These are phyloP conservation scores for Heptranchias perlo DNA, from an alignment of 2,113 vertebrate genomes.

Conservation along the genomic window DNA sequence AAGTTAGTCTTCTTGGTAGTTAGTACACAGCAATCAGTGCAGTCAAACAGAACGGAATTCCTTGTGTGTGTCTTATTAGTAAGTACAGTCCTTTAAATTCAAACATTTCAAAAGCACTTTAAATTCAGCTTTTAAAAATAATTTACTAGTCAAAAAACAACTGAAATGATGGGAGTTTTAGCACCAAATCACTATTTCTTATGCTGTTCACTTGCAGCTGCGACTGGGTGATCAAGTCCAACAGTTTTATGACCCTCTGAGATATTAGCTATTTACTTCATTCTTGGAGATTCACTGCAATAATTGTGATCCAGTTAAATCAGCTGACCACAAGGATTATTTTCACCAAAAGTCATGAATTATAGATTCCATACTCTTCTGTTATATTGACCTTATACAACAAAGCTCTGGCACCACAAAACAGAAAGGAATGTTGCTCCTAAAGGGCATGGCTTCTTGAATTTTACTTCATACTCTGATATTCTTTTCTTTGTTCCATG, in stretches of 20 bases:
- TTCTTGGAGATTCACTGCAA: not conserved
- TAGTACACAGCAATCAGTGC: not conserved
- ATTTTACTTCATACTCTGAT: not conserved
- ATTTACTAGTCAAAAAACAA: not conserved
- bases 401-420: not conserved
- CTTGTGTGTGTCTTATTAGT: not conserved
- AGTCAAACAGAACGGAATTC: not conserved
- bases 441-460: not conserved
- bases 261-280: not conserved
- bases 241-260: not conserved
- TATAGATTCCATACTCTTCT: not conserved
- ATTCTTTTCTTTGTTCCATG: not conserved
- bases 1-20: not conserved
- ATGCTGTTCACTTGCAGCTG: not conserved
- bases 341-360: not conserved
- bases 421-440: not conserved
- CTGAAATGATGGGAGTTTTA: not conserved
- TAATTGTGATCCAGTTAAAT: not conserved
- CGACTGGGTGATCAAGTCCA: not conserved
- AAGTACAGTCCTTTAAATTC: not conserved
- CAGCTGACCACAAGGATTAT: not conserved
- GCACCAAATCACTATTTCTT: not conserved
- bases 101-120: not conserved
- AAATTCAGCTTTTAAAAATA: not conserved
- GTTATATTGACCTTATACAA: not conserved